Base-by-base conservation (phyloP, 2,888 invertebrate species). In the Panorpa germanica region DNA sequence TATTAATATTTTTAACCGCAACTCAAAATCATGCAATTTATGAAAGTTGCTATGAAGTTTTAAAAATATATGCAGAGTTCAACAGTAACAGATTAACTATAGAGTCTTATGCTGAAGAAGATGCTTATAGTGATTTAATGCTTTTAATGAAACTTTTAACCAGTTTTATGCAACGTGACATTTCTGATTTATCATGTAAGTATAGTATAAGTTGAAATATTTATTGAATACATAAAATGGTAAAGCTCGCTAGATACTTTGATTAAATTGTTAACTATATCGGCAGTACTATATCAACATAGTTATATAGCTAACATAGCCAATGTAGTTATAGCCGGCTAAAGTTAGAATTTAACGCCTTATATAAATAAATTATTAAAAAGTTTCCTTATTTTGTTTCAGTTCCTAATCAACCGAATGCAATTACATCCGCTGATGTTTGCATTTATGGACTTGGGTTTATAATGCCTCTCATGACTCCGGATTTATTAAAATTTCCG, bases 391-490 rank as follows among this genome's bases (percentile, higher is more conserved):
- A 5, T 23, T 6, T 23, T 10, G 5, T 23, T 23, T 5, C 12
- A 27, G 27, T 10, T 20, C 11, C 9, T 21, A 13, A 15, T 13
- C 32, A 32, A 13, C 50, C 50, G 29, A 40, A 50, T 3, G 46
- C 46, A 4, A 47, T 56, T 10, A 53, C 57, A 5, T 59, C 65
- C 2, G 59, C 65, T 1, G 69, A 72, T 44, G 70, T 77, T 5
- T 69, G 70, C 32, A 47, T 76, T n/a, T 64, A 60, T 43, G 75
- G 76, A 10, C 57, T 81, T 4, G 66, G 66, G 43, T 67, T 73
- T 39, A 57, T 81, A 25, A 67, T 78, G 57, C 76, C 78, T 4
- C 50, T 80, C 34, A 72, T 80, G 67, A 72, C 65, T 23, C 57
- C 65, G 27, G 71, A 76, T 41, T 50, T 80, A 30, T 53, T 82